Base-by-base conservation (phyloP, 2,888 invertebrate species). In the Hylaea fasciaria region DNA sequence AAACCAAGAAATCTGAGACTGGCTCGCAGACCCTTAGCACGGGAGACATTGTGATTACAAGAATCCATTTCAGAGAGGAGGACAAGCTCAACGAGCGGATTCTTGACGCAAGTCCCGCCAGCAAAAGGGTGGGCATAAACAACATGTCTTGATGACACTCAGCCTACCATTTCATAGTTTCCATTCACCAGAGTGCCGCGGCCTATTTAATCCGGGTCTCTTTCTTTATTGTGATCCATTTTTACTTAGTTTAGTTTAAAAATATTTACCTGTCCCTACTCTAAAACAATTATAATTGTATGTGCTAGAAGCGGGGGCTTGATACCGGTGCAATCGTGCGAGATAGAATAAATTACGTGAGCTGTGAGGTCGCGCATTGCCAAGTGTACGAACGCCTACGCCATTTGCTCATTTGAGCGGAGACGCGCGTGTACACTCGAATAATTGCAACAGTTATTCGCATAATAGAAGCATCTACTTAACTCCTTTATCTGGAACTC, bases 21-120 rank as follows among this genome's bases (percentile, higher is more conserved):
- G 95, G 95, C 35, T 95, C 96, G 60, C 98, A 98, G 87, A 98
- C 98, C 1, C 92, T 97, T 47, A 97, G 97, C 82, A 98, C 98
- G 14, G 98, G 98, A 50, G 98, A 98, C 83, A 96, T 98, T 78
- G 97, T 97, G 55, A 97, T 98, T 76, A 97, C 97, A 45, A 96
- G 96, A 87, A 96, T 97, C 77, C 92, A 93, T 73, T 93, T 92
- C 79, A 81, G 91, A 47, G 93, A 93, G 67, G 93, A 93, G 68
- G 93, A 93, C 62, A 93, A 92, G 68, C 68, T 77, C 0, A 88
- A 90, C 48, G 93, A 93, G 70, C 85, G 91, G 68, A 83, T 88
- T 58, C 77, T 93, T 0, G 93, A 92, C 65, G 92, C 92, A n/a
- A 82, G 89, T 11, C 90, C 92, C 9, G 68, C 80, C 55, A 87